Evolutionary conservation across 2,797 vertebrate species (phyloP), one percentile per base, ranked within the genome.

Genomic region (Takifugu rubripes): DNA sequence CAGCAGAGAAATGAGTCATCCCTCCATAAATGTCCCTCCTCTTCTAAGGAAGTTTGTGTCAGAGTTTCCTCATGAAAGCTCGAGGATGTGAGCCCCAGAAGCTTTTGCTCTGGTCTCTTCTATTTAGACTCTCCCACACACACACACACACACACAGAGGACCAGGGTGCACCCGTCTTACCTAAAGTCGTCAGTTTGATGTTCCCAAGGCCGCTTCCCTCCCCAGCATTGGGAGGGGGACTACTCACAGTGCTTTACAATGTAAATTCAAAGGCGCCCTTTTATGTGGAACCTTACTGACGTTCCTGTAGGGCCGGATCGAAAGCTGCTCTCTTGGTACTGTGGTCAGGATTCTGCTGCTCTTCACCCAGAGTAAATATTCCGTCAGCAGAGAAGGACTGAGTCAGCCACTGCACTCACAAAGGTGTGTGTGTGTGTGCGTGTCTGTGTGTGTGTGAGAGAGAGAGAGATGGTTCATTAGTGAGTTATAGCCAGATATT

Each of bases 281-380:
- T 82, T 77, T 33, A 74, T 69, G 64, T 70, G 55, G 69, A 72
- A 72, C 62, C 61, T 70, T 66, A 73, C 74, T 66, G 65, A 73
- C 75, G 68, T 55, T 72, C 56, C 52, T 68, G 67, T 63, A 52
- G 69, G 24, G 50, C 63, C 65, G 52, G 59, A 81, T 86, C 74
- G 69, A 80, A 80, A 61, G 71, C 68, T 60, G 67, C 73, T 16
- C 70, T 52, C 61, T 74, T 74, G 63, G 64, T 76, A 67, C 56
- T 40, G 29, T 52, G 72, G 71, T 76, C 70, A 57, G 68, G 68
- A 86, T 53, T 70, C 47, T 51, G 49, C 64, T 27, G 52, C 75
- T 81, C 70, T 76, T 81, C 78, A 85, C 79, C 78, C 25, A 3
- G 25, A 66, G 52, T 88, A 75, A 84, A 85, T 84, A 86, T 85